Base-by-base conservation (phyloP, 2,888 invertebrate genomes). In the Ennomos quercinarius region DNA sequence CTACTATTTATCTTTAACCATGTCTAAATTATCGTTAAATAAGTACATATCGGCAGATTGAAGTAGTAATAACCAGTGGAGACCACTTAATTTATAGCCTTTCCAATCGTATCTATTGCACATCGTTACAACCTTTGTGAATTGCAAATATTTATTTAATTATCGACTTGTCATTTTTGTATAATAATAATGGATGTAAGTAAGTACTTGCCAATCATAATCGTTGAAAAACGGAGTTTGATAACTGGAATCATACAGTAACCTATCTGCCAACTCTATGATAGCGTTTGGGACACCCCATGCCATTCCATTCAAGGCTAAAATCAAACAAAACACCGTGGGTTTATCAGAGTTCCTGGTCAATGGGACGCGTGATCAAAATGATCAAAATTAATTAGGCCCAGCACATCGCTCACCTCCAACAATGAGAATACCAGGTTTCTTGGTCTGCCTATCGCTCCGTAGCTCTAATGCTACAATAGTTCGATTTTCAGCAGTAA, bases 181-280 rank as follows among this genome's bases (percentile, higher is more conserved):
- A 6, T 27, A 27, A 27, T 27, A 27, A 27, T 4, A 27, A 27
- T 4, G 0, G 27, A 27, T 10, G 10, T 41, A 8, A n/a, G n/a
- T 12, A 41, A 9, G n/a, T 52, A 64, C 77, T 73, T 71, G 91
- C 91, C 91, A 92, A 68, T 92, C 90, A 54, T 92, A 92, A 68
- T 92, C 91, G 54, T 91, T 91, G 64, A 92, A 91, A 67, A 88
- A 92, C 8, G 91, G 91, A 2, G 89, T 87, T 73, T 91, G 91
- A 65, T 87, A 91, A 56, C 77, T 86, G 8, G 82, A 78, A 61
- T 91, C 86, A 57, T 88, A 86, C 0, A 91, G 71, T 57, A 92
- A 70, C 61, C 82, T 90, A 42, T 88, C 81, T 4, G 88, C 80
- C 46, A 92, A 69, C 60, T 89, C 87, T 5, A 91, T 61, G 48